Evolutionary conservation across 2,888 invertebrate species (phyloP), one percentile per base, ranked within the genome.

Genomic region (Drosophila monieri): DNA sequence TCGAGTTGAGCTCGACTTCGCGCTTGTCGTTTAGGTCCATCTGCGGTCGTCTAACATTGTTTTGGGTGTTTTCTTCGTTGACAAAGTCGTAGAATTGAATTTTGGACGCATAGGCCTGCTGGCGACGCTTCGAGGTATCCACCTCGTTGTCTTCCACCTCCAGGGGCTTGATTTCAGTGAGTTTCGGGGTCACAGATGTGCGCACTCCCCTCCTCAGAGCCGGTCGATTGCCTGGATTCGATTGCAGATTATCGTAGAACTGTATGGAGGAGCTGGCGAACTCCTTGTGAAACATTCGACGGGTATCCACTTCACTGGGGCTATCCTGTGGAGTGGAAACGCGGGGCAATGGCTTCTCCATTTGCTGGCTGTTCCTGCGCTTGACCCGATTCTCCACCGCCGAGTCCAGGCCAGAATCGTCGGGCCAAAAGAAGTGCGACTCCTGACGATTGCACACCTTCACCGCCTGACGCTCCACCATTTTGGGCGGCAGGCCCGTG

Each of bases 361-460:
- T 56, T 47, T 89, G 90, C n/a, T 89, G 51, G 53, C 89, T 89
- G 44, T 71, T 75, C 18, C 88, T 73, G 0, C 91, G 76, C 61
- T 81, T 86, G 0, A 84, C 74, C 3, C 86, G 85, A 6, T 75
- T 79, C 51, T 90, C 90, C 14, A 80, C 70, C 0, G 81, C 88
- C 8, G 89, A 89, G 2, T 90, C 89, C 6, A 79, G 76, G 12
- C 85, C 76, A 0, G 89, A 84, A 18, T 92, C 92, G 56, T 92
- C 91, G 0, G 92, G 92, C 92, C 92, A 92, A 71, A 90, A 92
- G 60, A 92, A 89, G 44, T 91, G 90, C 18, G 91, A 90, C 66
- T 90, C 88, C 61, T 89, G 89, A 2, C 91, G 91, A 78, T 92
- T 88, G 2, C 67, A 84, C 0, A 80, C 88, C 1, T 58, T 75